phyloP scores from a whole-genome alignment of 2,797 vertebrate species.

The Sternarchorhynchus goeldii region DNA sequence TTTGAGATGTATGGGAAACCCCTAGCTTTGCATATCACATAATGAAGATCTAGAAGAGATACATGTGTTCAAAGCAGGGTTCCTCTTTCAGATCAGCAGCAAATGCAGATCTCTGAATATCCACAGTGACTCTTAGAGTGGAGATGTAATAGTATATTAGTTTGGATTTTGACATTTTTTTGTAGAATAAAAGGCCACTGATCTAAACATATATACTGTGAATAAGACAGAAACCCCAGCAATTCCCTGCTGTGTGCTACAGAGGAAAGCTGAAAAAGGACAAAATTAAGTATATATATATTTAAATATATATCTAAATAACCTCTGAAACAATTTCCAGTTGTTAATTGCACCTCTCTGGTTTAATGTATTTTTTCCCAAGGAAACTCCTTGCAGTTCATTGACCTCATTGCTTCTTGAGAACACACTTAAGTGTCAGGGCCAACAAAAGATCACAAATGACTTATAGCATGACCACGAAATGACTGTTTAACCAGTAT shows the following conservation, averaged over 20 bases:
- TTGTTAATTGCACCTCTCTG: background rate
- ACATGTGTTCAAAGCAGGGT: background rate
- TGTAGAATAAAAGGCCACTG: conserved; percentile 16
- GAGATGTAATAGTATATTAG: background rate
- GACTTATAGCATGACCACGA: conserved; percentile 3
- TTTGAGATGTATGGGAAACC: conserved; percentile 13
- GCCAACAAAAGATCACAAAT: conserved; percentile 14
- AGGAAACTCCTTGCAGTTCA: background rate
- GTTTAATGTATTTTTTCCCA: background rate
- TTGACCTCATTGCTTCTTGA: conserved; percentile 26
- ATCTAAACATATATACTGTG: conserved; percentile 28
- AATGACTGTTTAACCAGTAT: conserved; percentile 40
- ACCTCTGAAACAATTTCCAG: no score
- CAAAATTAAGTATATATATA: background rate
- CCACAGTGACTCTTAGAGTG: conserved; percentile 15
- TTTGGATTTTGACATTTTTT: conserved; percentile 15
- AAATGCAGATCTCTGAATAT: conserved; percentile 33
- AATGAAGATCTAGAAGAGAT: conserved; percentile 6
- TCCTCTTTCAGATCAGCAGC: background rate
- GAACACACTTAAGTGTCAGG: background rate
- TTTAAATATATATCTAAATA: no score
- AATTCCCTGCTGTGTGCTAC: background rate
- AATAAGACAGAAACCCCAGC: background rate
- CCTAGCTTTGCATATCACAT: conserved; percentile 1
- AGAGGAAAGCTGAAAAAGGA: background rate